phyloP scores from a whole-genome alignment of 2,888 invertebrate genomes.

The Hirtodrosophila cameraria region DNA sequence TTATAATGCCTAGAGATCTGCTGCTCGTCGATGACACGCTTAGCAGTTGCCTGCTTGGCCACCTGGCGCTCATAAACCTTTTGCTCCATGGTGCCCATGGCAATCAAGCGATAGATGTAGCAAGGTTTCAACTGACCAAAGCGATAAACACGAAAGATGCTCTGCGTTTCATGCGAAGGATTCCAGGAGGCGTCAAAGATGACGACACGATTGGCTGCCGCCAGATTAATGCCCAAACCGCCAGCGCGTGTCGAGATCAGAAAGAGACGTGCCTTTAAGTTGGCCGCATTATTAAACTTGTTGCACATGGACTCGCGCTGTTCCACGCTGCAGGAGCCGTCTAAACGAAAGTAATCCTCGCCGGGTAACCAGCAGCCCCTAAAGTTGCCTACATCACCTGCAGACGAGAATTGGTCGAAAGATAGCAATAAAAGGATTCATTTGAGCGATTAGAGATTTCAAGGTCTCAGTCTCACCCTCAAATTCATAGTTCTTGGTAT shows the following conservation, averaged over 20 bases:
- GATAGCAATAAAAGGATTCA: too few relatives aligned
- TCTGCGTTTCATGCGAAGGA: constrained; percentile 98
- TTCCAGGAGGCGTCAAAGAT: constrained; percentile 99
- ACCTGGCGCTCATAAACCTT: constrained; percentile 99
- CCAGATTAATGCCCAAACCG: constrained; percentile 97
- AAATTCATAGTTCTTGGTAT: constrained; percentile 86
- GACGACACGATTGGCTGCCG: constrained; percentile 98
- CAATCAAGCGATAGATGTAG: constrained; percentile 97
- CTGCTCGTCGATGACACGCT: constrained; percentile 98
- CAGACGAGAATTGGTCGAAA: too few relatives aligned
- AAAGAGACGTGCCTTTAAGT: constrained; percentile 93
- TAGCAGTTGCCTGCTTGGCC: constrained; percentile 96
- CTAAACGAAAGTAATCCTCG: constrained; percentile 94
- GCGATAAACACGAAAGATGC: constrained; percentile 98
- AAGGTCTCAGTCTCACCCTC: too few relatives aligned
- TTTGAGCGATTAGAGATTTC: too few relatives aligned
- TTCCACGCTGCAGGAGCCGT: constrained; percentile 95
- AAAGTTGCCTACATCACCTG: constrained; percentile 80
- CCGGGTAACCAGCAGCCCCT: constrained; percentile 91
- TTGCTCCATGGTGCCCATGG: constrained; percentile 98
- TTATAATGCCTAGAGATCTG: constrained; percentile 99
- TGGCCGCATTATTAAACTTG: constrained; percentile 93
- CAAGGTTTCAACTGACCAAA: constrained; percentile 99
- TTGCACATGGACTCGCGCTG: constrained; percentile 94
- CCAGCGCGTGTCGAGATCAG: constrained; percentile 98